A percentile compares a stretch with the other conserved stretches of the same genome.
phyloP scores from a whole-genome alignment of 2,113 vertebrate genomes.

The Cyanoderma ruficeps region DNA sequence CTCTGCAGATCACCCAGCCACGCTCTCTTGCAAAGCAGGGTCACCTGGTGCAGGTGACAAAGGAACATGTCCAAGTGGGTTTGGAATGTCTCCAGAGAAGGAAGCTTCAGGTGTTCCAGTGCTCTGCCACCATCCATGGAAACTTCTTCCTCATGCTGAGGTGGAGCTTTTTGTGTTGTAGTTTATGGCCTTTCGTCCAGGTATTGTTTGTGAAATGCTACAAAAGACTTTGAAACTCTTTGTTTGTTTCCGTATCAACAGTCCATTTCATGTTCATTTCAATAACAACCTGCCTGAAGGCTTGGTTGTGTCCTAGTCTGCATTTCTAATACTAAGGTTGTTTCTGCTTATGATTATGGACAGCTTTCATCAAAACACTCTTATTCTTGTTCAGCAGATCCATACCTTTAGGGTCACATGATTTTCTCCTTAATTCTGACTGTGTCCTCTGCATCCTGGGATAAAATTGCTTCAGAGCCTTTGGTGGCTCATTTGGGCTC shows the following conservation, averaged over 20 bases:
- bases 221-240: not conserved
- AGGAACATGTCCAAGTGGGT: rapidly evolving
- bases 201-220: not conserved
- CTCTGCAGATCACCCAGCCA: not conserved
- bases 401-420: rapidly evolving
- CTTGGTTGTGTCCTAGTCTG: rapidly evolving
- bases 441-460: not conserved
- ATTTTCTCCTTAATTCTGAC: not conserved
- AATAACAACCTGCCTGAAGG: not conserved
- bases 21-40: too few species aligned
- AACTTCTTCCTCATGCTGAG: not conserved
- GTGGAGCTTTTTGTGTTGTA: not conserved
- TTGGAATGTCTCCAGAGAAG: not conserved
- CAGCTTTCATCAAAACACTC: not conserved
- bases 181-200: rapidly evolving
- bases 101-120: too few species aligned
- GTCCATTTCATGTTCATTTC: not conserved
- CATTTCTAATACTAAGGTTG: not conserved
- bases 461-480: not conserved
- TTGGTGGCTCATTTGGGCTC: rapidly evolving
- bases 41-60: too few species aligned
- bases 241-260: not conserved
- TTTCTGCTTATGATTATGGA: not conserved
- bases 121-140: not conserved
- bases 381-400: not conserved